Evolutionary conservation across 2,888 invertebrate genomes (phyloP), one percentile per base, ranked within the genome.

Genomic region (Phasia obesa): DNA sequence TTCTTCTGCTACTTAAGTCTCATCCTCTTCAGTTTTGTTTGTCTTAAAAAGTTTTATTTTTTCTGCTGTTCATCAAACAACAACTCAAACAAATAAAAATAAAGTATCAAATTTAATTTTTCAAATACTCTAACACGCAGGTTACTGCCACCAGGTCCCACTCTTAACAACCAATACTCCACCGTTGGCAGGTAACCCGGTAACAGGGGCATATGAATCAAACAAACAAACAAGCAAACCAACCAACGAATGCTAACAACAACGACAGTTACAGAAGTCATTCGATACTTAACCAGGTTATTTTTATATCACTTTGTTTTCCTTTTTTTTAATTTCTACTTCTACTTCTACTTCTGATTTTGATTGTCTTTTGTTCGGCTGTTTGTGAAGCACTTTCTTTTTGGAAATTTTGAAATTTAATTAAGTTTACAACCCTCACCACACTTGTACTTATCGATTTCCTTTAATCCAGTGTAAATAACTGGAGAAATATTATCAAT

Each of bases 321-420:
- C 0, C 9, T 60, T 17, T 64, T 62, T 86, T 75, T 85, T 42
- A 35, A 73, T 19, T 53, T 65, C 44, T 53, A 23, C 25, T 67
- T 74, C 23, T 60, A 73, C n/a, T 53, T 65, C 44, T 53, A 23
- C 25, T 67, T 74, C 23, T 60, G 47, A 83, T 51, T 84, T 65
- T 81, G 69, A 7, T 75, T 76, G 38, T 86, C n/a, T n/a, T 35
- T 49, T 84, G 65, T 85, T 85, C 79, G 80, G 19, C 47, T 77
- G 84, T 87, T 87, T 85, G 85, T 86, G 87, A 89, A 89, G 88
- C 88, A 83, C 80, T 83, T 83, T 81, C 57, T 73, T 59, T 65
- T 79, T 31, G 35, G 25, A 21, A 62, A 35, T 35, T 86, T 87
- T 87, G 85, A 89, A 88, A 88, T 89, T 89, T 89, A 89, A 89